Base-by-base conservation (phyloP, 2,113 vertebrate genomes). In the Porphyrio hochstetteri region DNA sequence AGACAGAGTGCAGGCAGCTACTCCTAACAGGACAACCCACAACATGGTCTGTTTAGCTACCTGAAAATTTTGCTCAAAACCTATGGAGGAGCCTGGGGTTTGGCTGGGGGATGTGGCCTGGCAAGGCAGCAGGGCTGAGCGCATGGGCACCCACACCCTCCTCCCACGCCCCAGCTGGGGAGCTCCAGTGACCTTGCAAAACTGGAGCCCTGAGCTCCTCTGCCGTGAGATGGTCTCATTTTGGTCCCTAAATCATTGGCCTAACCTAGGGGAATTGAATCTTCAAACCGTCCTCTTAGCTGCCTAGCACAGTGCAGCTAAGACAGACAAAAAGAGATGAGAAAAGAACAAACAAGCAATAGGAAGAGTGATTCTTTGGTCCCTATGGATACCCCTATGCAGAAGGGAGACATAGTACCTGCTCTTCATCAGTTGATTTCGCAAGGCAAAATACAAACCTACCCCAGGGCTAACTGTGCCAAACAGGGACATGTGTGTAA, bases 121-220 rank as follows among this genome's bases (percentile, higher is more conserved):
- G 36, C 11, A 21, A 59, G 77, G 50, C 48, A 71, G 48, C 1
- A 2, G 56, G 15, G 33, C 18, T 70, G 61, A 86, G 33, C 24
- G 27, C 1, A 0, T 10, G 11, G 28, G 44, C 29, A 63, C 71
- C 81, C 38, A n/a, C 42, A 57, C 42, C 33, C 11, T 56, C 50
- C 46, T 48, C 17, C 44, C 25, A 31, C 0, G 0, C 1, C 5
- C 38, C 11, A 33, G 48, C 36, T 0, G 1, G 29, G 25, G 13
- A 88, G 40, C 46, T 74, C 56, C 72, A 87, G 48, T 3, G 11
- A 42, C 5, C 19, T 35, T 25, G 21, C 52, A 75, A 61, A 67
- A 61, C n/a, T 63, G 67, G 44, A 82, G 27, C 61, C 36, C 25
- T 16, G 24, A 17, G 65, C 38, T 87, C 35, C 67, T 88, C 59